These are phyloP conservation scores for Struthidea cinerea DNA, from an alignment of 2,113 vertebrate species.

Conservation along the genomic window DNA sequence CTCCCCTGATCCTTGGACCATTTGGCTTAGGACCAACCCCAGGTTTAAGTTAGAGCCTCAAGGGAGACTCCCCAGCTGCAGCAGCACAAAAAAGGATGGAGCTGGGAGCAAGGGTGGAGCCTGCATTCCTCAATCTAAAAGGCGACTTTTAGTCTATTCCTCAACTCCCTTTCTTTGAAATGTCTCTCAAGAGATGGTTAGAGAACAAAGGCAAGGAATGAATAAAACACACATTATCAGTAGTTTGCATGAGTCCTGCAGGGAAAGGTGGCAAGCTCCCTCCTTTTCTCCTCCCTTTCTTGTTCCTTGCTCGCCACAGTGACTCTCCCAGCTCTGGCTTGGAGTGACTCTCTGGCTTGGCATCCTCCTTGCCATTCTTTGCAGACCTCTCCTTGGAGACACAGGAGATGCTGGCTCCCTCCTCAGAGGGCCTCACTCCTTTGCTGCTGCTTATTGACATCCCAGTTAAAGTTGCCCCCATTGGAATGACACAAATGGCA, in stretches of 20 bases:
- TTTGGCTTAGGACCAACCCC: slow-evolving; percentile 28
- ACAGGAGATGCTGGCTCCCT: background rate
- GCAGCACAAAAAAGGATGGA: slow-evolving; percentile 51
- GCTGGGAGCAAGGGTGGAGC: slow-evolving; percentile 63
- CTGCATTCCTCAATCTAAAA: slow-evolving; percentile 60
- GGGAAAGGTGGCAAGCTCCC: slow-evolving; percentile 27
- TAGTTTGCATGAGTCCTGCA: slow-evolving; percentile 41
- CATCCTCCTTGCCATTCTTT: background rate
- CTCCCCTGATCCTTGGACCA: slow-evolving; percentile 56
- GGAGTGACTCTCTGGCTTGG: background rate
- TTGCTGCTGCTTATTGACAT: background rate
- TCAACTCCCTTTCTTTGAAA: slow-evolving; percentile 59
- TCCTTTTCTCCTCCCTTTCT: background rate
- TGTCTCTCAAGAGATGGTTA: slow-evolving; percentile 60
- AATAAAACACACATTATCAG: slow-evolving; percentile 57
- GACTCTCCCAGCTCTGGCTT: background rate
- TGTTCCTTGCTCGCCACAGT: background rate
- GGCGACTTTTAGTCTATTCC: slow-evolving; percentile 63
- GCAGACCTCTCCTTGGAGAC: background rate
- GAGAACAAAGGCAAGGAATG: slow-evolving; percentile 46
- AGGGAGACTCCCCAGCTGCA: slow-evolving; percentile 63
- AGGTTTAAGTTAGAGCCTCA: slow-evolving; percentile 48
- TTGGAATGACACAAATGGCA: background rate
- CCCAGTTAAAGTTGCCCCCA: background rate
- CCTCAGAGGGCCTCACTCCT: background rate